Evolutionary conservation across 2,113 vertebrate species (phyloP), one percentile per base, ranked within the genome.

Genomic region (Calcarius ornatus): DNA sequence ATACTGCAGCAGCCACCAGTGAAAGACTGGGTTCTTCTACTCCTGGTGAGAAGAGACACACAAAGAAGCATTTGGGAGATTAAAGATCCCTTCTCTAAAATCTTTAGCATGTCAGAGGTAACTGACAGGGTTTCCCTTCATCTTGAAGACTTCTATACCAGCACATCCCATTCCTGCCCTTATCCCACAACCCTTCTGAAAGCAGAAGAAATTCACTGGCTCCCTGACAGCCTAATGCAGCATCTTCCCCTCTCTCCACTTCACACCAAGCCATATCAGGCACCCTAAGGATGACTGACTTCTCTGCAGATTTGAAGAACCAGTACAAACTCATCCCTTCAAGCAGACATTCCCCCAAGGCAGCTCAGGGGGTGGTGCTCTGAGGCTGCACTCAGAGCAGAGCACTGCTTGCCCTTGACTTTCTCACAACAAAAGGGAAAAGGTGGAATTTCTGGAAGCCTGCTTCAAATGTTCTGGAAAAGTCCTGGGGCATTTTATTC

Each of bases 41-140:
- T 93, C 92, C 90, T 93, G 86, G 53, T 93, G 94, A 93, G 79
- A 90, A 91, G 72, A 96, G 82, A 93, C 72, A 94, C 85, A 92
- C 86, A 91, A 94, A 93, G 93, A 87, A 82, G 88, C 85, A 92
- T 85, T 80, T 65, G 54, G 81, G 84, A 97, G 53, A 91, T 95
- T 94, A 95, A 93, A 95, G 81, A 92, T 38, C 71, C 65, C 82
- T 94, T 8, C 86, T 88, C 72, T 86, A 66, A 75, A 63, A 57
- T 27, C 48, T 86, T 90, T 42, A 65, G 82, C n/a, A 45, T 0
- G 21, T 60, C 83, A 85, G 73, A 91, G 48, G 48, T 51, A 82
- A 45, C 72, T 60, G 69, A 47, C 28, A 63, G 42, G 28, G 35
- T 27, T 92, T 78, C 64, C 57, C 57, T 82, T 86, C 22, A 27